Conservation (phyloP, 2,797 vertebrate species). For the Dipus sagitta region DNA sequence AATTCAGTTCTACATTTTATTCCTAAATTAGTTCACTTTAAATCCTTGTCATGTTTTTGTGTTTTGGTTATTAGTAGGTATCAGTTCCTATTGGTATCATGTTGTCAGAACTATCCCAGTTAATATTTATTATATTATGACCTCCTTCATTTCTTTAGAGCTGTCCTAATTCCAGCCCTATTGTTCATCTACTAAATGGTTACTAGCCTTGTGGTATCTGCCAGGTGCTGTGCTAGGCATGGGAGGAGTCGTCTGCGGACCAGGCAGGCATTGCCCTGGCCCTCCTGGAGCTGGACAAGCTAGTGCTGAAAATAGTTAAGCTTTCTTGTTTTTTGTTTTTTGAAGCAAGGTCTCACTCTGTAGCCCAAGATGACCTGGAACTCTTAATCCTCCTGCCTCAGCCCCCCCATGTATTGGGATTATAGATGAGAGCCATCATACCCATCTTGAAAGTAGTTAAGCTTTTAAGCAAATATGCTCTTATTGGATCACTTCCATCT, state of each 20-base stretch:
- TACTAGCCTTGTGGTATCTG: not conserved
- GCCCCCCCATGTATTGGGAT: not conserved
- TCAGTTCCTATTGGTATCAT: not conserved
- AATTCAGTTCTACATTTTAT: conserved; percentile 14
- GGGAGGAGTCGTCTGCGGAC: not conserved
- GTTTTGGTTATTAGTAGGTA: conserved; percentile 26
- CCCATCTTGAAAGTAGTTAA: not conserved
- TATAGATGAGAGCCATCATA: not conserved
- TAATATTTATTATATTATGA: not conserved
- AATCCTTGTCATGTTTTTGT: conserved; percentile 6
- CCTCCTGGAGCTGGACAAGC: not conserved
- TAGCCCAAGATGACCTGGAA: not conserved
- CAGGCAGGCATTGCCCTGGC: not conserved
- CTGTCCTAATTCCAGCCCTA: not conserved
- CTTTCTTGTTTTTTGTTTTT: not conserved
- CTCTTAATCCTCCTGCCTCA: not conserved
- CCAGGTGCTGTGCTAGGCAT: not conserved
- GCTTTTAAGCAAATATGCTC: not conserved
- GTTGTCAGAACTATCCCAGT: not conserved
- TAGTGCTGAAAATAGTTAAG: not conserved
- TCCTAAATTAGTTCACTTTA: conserved; percentile 23
- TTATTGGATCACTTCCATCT: not conserved
- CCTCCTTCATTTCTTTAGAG: not conserved
- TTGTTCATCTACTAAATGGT: not conserved
- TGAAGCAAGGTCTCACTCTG: no score